Evolutionary conservation across 1,140 invertebrate genomes (phyloP), one percentile per base, ranked within the genome.

Genomic region (Pararge aegeria): DNA sequence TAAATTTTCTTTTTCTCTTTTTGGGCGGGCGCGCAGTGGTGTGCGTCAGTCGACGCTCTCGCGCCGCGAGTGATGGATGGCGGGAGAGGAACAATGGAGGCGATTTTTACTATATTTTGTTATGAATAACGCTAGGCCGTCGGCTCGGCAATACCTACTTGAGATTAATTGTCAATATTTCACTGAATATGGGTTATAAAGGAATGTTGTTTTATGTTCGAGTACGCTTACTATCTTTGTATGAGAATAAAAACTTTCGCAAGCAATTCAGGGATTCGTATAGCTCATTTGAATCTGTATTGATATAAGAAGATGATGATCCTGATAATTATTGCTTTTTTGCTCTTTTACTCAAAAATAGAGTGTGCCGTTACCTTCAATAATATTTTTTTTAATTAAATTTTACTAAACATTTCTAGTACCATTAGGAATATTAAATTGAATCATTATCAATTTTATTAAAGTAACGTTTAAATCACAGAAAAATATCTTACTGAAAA

Each of bases 1-100:
- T 70, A 78, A 81, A 81, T 86, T 86, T 87, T 80, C 77, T 81
- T 89, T 87, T 89, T 85, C 78, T 82, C 80, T 79, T 87, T 89
- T 87, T 87, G 82, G 86, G 79, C 82, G 80, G 75, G 80, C 66
- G 60, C 78, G 72, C 69, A 67, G 61, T 79, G 65, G 82, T 85
- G 83, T 85, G 83, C 69, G 83, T 83, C 73, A 83, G 77, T 84
- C 74, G 71, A 56, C 67, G 78, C 71, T 73, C 73, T 73, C 73
- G 70, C 75, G 72, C 67, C 71, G 69, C 69, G 66, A 34, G 58
- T 83, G 81, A 86, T 87, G 83, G 80, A 86, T 83, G 70, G 55
- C 62, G 56, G 62, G 51, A 62, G 61, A 65, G 65, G 63, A 61
- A 66, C 70, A 61, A 73, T 72, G 58, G 67, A 66, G 38, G 55